phyloP scores from a whole-genome alignment of 2,113 vertebrate species.

The Nycticryphes semicollaris region DNA sequence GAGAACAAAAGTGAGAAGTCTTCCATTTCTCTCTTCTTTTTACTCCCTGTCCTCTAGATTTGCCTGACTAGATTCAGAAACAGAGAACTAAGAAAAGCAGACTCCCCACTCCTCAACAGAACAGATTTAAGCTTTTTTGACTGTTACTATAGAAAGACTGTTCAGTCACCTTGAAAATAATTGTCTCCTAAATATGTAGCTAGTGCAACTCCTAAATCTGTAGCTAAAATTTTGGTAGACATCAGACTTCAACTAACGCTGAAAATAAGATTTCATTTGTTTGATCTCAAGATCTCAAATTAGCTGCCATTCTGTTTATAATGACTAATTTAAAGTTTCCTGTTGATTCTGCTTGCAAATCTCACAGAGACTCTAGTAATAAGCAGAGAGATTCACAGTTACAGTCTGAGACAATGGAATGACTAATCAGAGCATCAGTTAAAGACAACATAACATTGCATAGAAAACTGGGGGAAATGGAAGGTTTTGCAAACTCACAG shows the following conservation, averaged over 20 bases:
- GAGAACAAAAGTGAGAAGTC: background rate
- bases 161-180: constrained; percentile 30
- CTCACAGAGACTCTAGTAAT: background rate
- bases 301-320: constrained; percentile 23
- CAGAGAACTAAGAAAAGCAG: constrained; percentile 14
- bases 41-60: background rate
- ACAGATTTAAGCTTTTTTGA: constrained; percentile 6
- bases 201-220: constrained; percentile 7
- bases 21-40: background rate
- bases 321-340: constrained; percentile 28
- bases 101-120: background rate
- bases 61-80: background rate
- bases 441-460: background rate
- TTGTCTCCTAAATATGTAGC: constrained; percentile 26
- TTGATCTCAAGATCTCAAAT: constrained; percentile 22
- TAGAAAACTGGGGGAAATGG: background rate
- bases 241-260: background rate
- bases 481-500: background rate
- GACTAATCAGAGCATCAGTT: background rate
- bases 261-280: background rate
- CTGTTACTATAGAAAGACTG: constrained; percentile 28
- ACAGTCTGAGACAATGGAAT: background rate
- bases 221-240: background rate
- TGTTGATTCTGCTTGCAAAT: background rate
- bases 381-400: background rate